Base-by-base conservation (phyloP, 2,797 vertebrate species). In the Brotula barbata region DNA sequence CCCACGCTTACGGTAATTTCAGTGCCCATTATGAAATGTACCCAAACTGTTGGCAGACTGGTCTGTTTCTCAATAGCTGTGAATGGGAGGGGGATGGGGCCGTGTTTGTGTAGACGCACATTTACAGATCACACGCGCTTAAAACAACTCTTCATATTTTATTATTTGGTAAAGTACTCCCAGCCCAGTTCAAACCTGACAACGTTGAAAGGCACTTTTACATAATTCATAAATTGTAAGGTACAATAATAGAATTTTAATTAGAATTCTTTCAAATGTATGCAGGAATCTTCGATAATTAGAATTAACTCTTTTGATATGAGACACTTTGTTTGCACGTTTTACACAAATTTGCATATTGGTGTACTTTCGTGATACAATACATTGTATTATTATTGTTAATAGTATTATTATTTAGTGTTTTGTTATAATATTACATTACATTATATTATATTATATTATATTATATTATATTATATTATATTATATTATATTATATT, bases 211-310 rank as follows among this genome's bases (percentile, higher is more conserved):
- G 5, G 12, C 52, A 16, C 11, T 20, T 9, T 23, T 2, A 14
- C 34, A 21, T 11, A 50, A 0, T 39, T 45, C 40, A 67, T 58
- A 23, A 34, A 40, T 16, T 40, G 15, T 16, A 16, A 40, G 3
- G 14, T 2, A 44, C 8, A 8, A 15, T 44, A 50, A 61, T 39
- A 64, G 64, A 58, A 67, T 55, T 50, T 20, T 50, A 65, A 82
- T 75, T 0, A 52, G 60, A n/a, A n/a, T n/a, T n/a, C n/a, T n/a
- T 73, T 64, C 39, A 37, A 80, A 78, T 67, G 60, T 66, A 80
- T 68, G 39, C 55, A 61, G 25, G 56, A 39, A 21, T 75, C 42
- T 17, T 59, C 45, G 16, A 13, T 63, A 58, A 68, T 65, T 69
- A 64, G 53, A 68, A 33, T 55, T 8, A 25, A 9, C n/a, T 37